phyloP scores from a whole-genome alignment of 2,113 vertebrate species.

The Peromyscus californicus region DNA sequence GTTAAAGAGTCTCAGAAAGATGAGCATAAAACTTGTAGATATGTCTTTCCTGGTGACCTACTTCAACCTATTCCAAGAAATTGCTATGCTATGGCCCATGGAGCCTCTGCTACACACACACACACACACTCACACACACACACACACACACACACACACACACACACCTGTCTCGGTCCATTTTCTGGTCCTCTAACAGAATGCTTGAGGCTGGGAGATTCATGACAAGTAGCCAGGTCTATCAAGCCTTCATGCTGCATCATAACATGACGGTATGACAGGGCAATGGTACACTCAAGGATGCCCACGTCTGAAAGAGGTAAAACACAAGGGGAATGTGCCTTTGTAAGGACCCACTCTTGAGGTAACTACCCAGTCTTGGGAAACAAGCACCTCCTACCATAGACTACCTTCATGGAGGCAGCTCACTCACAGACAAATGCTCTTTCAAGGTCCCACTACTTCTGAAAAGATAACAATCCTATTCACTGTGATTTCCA shows the following conservation, averaged over 20 bases:
- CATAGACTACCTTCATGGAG: too few species aligned
- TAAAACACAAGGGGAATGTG: neutral
- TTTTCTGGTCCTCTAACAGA: neutral
- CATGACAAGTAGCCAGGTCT: neutral
- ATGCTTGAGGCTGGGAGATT: neutral
- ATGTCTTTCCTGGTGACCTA: neutral
- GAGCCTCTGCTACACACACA: neutral
- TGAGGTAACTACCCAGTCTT: neutral
- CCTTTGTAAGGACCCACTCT: neutral
- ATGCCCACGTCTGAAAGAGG: neutral
- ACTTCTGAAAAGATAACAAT: neutral
- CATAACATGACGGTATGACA: neutral
- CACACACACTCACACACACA: too few species aligned
- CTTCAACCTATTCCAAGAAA: neutral
- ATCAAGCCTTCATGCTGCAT: neutral
- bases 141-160: too few species aligned
- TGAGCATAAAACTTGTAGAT: neutral
- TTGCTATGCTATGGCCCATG: accelerated
- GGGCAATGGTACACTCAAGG: neutral
- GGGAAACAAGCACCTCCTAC: neutral
- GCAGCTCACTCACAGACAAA: neutral
- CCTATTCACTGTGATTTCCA: neutral
- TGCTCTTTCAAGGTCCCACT: too few species aligned
- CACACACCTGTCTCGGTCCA: neutral
- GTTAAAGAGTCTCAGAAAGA: neutral